Conservation (phyloP, 35 echinoderm and acorn worm genomes). For the Eucidaris tribuloides region DNA sequence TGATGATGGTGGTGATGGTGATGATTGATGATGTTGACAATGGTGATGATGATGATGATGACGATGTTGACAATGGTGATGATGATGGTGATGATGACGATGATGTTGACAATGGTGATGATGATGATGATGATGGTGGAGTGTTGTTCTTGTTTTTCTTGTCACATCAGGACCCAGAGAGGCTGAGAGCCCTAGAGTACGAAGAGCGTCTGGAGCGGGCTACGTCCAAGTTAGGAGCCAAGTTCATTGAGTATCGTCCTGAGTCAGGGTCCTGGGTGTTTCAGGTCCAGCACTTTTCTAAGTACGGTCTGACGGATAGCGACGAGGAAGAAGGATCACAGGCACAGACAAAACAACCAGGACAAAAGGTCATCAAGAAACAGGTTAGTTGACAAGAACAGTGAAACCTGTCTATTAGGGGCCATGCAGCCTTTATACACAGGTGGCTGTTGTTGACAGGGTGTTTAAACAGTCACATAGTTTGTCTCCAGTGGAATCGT, state of each 20-base stretch:
- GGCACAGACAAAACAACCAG: neutral
- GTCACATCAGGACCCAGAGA: constrained; percentile 52
- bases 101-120: neutral
- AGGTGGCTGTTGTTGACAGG: no score
- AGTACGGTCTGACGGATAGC: constrained; percentile 75
- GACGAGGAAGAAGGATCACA: constrained; percentile 69
- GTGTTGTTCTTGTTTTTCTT: neutral
- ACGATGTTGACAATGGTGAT: no score
- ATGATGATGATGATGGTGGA: neutral
- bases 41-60: no score
- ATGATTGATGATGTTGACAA: no score
- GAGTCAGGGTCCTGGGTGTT: constrained; percentile 98
- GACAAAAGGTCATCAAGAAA: constrained; percentile 10
- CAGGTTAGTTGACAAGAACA: no score
- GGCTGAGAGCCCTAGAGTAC: constrained; percentile 57
- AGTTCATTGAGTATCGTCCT: constrained; percentile 92
- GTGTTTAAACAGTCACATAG: no score
- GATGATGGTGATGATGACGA: no score
- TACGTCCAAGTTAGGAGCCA: constrained; percentile 88
- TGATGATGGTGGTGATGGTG: no score
- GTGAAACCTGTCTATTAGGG: no score
- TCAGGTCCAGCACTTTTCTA: constrained; percentile 93
- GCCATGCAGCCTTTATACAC: no score
- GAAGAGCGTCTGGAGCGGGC: constrained; percentile 83
- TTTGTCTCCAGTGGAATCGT: no score